Evolutionary conservation across 2,113 vertebrate species (phyloP), one percentile per base, ranked within the genome.

Genomic region (Corvus moneduloides): DNA sequence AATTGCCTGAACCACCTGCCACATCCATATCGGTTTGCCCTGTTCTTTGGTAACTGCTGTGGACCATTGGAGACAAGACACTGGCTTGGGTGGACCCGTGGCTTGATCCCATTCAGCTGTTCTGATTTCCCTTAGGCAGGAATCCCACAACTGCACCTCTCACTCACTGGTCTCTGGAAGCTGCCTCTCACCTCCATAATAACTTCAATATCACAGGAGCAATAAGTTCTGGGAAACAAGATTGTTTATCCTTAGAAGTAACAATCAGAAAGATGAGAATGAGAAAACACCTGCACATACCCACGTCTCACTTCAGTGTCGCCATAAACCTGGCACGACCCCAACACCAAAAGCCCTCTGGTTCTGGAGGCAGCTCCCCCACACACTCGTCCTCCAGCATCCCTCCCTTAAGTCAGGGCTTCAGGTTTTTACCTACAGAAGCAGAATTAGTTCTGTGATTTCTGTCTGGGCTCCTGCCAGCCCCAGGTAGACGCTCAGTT

Each of bases 321-420:
- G 17, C 74, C 44, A 61, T 35, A 48, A 75, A 68, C 52, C 66
- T 75, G 62, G 56, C 72, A 89, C 0, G 0, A 67, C 44, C 27
- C 30, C 61, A 59, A 5, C 39, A 64, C 24, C 63, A 23, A 74
- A 89, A 69, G 13, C 69, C 54, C 39, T 81, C 28, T 23, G 24
- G 39, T 46, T 37, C 46, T 43, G 76, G 35, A 82, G 21, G 54
- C 32, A 64, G 41, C 39, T 71, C 28, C 46, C 73, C 84, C 35
- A 18, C 62, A 19, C 21, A 5, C 11, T 37, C 2, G 0, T 37
- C 55, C 71, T 48, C 63, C 87, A 44, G n/a, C 0, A 3, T 30
- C 81, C 64, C 21, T 58, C 39, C 63, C 68, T 26, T 55, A 94
- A 71, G 51, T 71, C 84, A 30, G 55, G 26, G 14, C 35, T 87